These are phyloP conservation scores for Crossaster papposus DNA, from an alignment of 53 echinoderm and acorn worm genomes.

Conservation along the genomic window DNA sequence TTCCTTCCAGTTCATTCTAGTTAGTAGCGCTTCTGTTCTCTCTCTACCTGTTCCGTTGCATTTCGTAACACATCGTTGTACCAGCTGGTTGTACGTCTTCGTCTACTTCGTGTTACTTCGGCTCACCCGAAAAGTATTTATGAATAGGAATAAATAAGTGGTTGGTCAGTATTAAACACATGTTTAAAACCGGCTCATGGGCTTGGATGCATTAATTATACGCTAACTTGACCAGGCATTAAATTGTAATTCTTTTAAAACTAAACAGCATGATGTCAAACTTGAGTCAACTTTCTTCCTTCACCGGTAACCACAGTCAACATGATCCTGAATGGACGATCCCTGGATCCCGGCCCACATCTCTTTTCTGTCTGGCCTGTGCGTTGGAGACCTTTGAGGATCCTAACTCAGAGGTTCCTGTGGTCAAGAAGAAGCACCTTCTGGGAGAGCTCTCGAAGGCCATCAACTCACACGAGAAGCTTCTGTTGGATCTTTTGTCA, in stretches of 20 bases:
- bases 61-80: too few relatives aligned
- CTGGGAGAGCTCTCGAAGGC: constrained; percentile 72
- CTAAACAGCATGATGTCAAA: neutral
- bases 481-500: constrained; percentile 66
- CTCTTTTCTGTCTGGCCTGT: constrained; percentile 81
- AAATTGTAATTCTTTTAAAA: neutral
- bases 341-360: constrained; percentile 55
- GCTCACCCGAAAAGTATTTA: too few relatives aligned
- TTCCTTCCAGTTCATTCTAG: too few relatives aligned
- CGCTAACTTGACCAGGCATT: neutral
- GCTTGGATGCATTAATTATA: too few relatives aligned
- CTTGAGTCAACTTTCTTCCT: constrained; percentile 67
- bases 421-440: constrained; percentile 80
- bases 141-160: too few relatives aligned
- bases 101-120: too few relatives aligned
- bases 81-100: too few relatives aligned
- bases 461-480: constrained; percentile 47
- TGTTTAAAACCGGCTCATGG: too few relatives aligned
- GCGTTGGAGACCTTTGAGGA: constrained; percentile 75
- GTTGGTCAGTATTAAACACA: too few relatives aligned
- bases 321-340: constrained; percentile 81
- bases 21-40: too few relatives aligned
- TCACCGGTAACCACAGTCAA: constrained; percentile 70
- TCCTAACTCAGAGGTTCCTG: constrained; percentile 43
- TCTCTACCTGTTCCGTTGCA: too few relatives aligned